phyloP scores from a whole-genome alignment of 2,888 invertebrate species.

The Leptinotarsa peninsularis region DNA sequence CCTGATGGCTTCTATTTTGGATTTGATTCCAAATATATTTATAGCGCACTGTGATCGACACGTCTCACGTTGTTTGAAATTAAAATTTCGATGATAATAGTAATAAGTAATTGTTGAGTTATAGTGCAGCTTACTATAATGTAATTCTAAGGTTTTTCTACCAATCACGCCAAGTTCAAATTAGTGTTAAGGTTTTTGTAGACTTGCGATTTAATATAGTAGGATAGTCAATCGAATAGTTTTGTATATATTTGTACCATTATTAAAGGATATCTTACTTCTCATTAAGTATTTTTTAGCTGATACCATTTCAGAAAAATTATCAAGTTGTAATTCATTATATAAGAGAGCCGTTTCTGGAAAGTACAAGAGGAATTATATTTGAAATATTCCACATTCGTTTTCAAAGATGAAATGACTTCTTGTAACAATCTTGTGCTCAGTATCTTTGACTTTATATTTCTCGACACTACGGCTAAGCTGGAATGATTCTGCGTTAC shows the following conservation, averaged over 20 bases:
- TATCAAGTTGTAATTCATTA: no score
- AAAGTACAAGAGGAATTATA: no score
- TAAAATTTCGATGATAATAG: constrained; percentile 10
- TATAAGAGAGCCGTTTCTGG: no score
- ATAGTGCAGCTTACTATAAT: constrained; percentile 2
- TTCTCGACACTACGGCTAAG: no score
- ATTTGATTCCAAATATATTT: not conserved
- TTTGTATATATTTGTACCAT: constrained; percentile 20
- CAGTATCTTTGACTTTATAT: no score
- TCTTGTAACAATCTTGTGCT: no score
- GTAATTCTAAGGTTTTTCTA: constrained; percentile 36
- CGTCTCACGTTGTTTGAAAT: constrained; percentile 18
- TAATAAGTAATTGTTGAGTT: constrained; percentile 13
- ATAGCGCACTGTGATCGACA: constrained; percentile 19
- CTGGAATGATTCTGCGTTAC: no score
- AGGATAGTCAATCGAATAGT: not conserved
- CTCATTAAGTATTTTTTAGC: no score
- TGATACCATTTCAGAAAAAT: no score
- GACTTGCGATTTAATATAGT: constrained; percentile 28
- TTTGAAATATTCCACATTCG: no score
- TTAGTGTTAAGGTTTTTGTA: constrained; percentile 47
- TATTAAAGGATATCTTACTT: not conserved
- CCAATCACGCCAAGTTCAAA: constrained; percentile 47
- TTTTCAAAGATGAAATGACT: no score
- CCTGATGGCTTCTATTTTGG: not conserved